Evolutionary conservation across 2,888 invertebrate genomes (phyloP).

Genomic region (Coenonympha arcania): DNA sequence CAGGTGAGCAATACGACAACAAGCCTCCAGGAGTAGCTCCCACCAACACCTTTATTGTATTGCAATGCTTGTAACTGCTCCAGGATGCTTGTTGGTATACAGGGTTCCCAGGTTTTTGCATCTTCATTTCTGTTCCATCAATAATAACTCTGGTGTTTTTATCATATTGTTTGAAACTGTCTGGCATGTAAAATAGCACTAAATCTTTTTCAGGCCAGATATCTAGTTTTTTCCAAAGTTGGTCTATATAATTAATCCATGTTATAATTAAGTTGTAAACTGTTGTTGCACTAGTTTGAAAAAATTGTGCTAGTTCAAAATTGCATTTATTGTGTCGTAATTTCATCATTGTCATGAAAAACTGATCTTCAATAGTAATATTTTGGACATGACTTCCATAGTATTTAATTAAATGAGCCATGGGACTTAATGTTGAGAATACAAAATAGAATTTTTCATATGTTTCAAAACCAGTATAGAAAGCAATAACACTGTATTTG

Average conservation of each 20-base stretch:
- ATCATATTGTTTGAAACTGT: not conserved
- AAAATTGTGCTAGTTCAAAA: too few relatives aligned
- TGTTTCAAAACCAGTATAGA: too few relatives aligned
- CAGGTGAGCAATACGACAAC: not conserved
- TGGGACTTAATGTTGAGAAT: too few relatives aligned
- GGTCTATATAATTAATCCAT: not conserved
- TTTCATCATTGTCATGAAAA: too few relatives aligned
- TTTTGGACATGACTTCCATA: too few relatives aligned
- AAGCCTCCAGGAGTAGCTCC: not conserved
- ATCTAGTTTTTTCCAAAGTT: not conserved
- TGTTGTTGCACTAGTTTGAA: too few relatives aligned
- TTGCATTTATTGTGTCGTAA: too few relatives aligned
- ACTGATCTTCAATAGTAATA: too few relatives aligned
- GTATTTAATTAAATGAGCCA: too few relatives aligned
- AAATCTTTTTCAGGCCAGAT: not conserved
- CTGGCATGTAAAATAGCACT: not conserved
- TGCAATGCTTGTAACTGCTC: not conserved
- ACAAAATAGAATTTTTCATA: too few relatives aligned
- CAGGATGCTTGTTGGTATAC: not conserved
- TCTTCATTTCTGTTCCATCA: not conserved
- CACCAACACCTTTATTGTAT: not conserved
- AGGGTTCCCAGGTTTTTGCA: not conserved
- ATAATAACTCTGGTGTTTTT: not conserved
- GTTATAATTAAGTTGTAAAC: not conserved
- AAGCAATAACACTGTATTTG: too few relatives aligned